These are phyloP conservation scores for Ariolimax columbianus DNA, from an alignment of 2,888 invertebrate genomes.

Conservation along the genomic window DNA sequence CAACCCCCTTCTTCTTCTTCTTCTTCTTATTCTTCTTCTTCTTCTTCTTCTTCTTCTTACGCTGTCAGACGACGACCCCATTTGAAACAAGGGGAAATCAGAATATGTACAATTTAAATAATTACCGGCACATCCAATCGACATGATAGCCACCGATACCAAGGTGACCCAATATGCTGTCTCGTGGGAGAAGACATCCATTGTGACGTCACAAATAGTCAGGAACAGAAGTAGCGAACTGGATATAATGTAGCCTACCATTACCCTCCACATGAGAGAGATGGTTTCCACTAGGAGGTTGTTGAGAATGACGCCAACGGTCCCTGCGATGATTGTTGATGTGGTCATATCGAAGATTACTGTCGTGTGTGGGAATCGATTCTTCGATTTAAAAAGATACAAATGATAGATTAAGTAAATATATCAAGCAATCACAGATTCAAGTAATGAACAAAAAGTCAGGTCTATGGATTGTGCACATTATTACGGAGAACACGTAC, in stretches of 20 bases:
- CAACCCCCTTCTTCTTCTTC: no score
- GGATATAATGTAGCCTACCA: slow-evolving; percentile 86
- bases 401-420: no score
- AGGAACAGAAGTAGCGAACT: slow-evolving; percentile 90
- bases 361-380: slow-evolving; percentile 88
- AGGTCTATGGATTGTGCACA: no score
- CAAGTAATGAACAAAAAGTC: no score
- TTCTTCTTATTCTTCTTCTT: no score
- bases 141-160: slow-evolving; percentile 47
- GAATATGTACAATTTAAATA: no score
- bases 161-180: slow-evolving; percentile 84
- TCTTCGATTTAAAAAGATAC: slow-evolving; percentile 65
- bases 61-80: no score
- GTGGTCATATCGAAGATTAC: slow-evolving; percentile 95
- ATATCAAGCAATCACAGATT: background rate
- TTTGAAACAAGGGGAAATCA: no score
- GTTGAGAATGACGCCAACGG: slow-evolving; percentile 90
- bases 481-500: no score
- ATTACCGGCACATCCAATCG: slow-evolving; percentile 63
- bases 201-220: slow-evolving; percentile 90
- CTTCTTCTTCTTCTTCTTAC: no score
- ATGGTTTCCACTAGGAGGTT: slow-evolving; percentile 80
- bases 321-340: slow-evolving; percentile 93
- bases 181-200: slow-evolving; percentile 88
- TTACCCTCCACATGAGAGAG: slow-evolving; percentile 33